Conservation (phyloP, 2,888 invertebrate species). For the Meandrusa payeni region DNA sequence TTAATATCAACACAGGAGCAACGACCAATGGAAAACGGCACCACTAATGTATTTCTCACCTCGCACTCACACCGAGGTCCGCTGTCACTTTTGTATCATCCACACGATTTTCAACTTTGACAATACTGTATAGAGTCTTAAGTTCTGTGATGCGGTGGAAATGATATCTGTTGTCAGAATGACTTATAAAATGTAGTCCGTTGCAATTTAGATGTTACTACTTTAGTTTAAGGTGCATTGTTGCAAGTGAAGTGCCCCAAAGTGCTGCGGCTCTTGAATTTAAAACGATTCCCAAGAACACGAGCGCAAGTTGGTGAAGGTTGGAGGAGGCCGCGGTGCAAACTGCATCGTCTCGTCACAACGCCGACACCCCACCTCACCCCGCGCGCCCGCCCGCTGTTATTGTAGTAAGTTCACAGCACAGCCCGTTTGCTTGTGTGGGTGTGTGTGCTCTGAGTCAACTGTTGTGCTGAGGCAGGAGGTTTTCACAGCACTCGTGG, state of each 20-base stretch:
- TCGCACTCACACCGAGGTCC: slow-evolving; percentile 76
- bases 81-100: slow-evolving; percentile 61
- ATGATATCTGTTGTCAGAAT: slow-evolving; percentile 57
- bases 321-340: slow-evolving; percentile 78
- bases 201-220: slow-evolving; percentile 53
- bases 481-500: slow-evolving; percentile 61
- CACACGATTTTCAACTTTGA: slow-evolving; percentile 63
- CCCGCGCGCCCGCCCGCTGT: slow-evolving; percentile 39
- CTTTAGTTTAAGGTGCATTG: slow-evolving; percentile 47
- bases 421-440: slow-evolving; percentile 39
- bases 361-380: slow-evolving; percentile 45
- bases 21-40: slow-evolving; percentile 80
- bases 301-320: slow-evolving; percentile 78
- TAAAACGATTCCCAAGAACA: slow-evolving; percentile 80
- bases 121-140: slow-evolving; percentile 48
- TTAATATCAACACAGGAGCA: slow-evolving; percentile 80
- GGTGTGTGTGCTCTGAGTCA: slow-evolving; percentile 66
- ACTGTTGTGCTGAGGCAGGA: slow-evolving; percentile 71
- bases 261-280: slow-evolving; percentile 79
- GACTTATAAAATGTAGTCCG: slow-evolving; percentile 54
- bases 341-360: slow-evolving; percentile 79
- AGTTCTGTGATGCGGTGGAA: slow-evolving; percentile 46
- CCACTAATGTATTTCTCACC: slow-evolving; percentile 82
- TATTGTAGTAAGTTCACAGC: slow-evolving; percentile 56
- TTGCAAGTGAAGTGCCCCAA: slow-evolving; percentile 53